Evolutionary conservation across 2,797 vertebrate species (phyloP).

Genomic region (Phataginus tricuspis): DNA sequence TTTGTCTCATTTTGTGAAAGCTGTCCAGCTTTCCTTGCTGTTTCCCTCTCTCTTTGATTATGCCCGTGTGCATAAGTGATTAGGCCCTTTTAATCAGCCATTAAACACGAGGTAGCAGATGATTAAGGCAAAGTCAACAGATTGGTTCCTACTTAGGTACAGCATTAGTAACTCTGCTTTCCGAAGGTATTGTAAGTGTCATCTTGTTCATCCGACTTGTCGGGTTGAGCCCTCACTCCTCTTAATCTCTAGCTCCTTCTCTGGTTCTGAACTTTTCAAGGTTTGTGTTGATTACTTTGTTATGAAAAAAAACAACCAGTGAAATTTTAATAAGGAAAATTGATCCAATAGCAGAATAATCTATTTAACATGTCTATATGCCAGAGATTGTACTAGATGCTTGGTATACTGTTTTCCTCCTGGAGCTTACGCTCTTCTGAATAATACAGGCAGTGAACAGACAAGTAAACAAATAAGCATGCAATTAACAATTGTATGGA

Average conservation of each 20-base stretch:
- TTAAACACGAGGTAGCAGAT: not conserved
- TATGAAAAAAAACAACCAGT: not conserved
- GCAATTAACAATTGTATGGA: not conserved
- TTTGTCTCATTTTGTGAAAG: not conserved
- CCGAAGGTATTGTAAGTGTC: not conserved
- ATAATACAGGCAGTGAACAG: not conserved
- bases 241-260: not conserved
- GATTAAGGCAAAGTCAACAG: not conserved
- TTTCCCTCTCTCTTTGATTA: not conserved
- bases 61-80: not conserved
- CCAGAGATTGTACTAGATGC: not conserved
- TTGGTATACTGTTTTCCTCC: not conserved
- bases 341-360: not conserved
- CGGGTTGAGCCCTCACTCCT: not conserved
- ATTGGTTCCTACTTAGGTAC: not conserved
- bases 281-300: not conserved
- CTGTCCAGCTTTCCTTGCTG: not conserved
- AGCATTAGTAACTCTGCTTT: not conserved
- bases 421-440: not conserved
- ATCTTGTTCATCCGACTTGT: not conserved
- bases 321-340: constrained; percentile 11
- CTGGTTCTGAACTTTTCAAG: not conserved
- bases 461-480: not conserved
- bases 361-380: not conserved
- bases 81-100: not conserved